phyloP scores from a whole-genome alignment of 2,888 invertebrate species.

The Iselma pallidipennis region DNA sequence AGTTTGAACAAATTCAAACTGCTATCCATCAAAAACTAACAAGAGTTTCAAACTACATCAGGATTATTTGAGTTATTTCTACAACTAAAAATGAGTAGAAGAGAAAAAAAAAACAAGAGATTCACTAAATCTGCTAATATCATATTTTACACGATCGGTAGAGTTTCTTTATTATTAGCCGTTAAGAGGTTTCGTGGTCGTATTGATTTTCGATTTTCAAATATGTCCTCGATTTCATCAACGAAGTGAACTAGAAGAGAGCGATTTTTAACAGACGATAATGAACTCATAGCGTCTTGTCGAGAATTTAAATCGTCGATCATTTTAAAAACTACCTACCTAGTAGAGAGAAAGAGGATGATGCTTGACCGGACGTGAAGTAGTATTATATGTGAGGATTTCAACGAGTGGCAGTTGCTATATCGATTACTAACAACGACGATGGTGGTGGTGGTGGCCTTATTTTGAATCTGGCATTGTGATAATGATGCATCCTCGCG shows the following conservation, averaged over 20 bases:
- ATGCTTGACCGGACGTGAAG: not conserved
- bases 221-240: not conserved
- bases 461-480: conserved; percentile 3
- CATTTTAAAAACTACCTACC: not conserved
- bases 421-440: not conserved
- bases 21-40: not conserved
- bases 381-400: not conserved
- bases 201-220: conserved; percentile 7
- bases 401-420: not conserved
- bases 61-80: too few relatives aligned
- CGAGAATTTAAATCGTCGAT: not conserved
- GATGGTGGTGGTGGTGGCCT: too few relatives aligned
- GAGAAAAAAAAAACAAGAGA: not conserved
- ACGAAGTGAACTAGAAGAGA: not conserved
- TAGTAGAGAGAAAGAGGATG: not conserved
- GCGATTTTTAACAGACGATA: not conserved
- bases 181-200: conserved; percentile 5
- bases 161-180: conserved; percentile 2
- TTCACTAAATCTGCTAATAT: not conserved
- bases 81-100: not conserved
- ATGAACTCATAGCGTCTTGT: not conserved
- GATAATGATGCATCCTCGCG: conserved; percentile 31
- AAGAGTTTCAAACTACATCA: not conserved
- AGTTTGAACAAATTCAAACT: not conserved
- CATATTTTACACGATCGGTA: conserved; percentile 1